phyloP scores from a whole-genome alignment of 30 jellyfish, hydroid and myxozoan species.

The Hydractinia echinata region DNA sequence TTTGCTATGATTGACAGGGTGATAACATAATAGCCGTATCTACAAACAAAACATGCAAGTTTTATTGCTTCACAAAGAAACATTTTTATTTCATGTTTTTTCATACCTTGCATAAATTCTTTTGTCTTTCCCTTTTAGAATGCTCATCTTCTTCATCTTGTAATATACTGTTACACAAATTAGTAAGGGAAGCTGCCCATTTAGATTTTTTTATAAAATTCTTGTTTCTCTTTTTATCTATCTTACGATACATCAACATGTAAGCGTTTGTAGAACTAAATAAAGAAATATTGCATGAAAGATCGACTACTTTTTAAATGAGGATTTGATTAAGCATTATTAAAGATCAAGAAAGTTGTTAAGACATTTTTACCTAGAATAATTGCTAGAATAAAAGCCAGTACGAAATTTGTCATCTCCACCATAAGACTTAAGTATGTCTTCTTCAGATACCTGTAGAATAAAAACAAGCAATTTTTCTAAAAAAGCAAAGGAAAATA shows the following conservation, averaged over 20 bases:
- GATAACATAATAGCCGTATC: conserved; percentile 65
- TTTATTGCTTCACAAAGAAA: too few relatives aligned
- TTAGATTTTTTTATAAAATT: conserved; percentile 33
- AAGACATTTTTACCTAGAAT: conserved; percentile 49
- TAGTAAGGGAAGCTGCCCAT: conserved; percentile 63
- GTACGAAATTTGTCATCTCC: conserved; percentile 64
- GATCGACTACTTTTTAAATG: background rate
- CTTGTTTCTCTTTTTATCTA: conserved; percentile 44
- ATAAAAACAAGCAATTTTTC: background rate
- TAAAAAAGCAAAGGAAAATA: background rate
- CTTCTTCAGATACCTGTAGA: conserved; percentile 50
- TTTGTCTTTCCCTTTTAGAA: conserved; percentile 39
- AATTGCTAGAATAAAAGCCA: conserved; percentile 69
- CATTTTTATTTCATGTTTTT: background rate
- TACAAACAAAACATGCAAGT: background rate
- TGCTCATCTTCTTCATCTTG: conserved; percentile 57
- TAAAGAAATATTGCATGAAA: background rate
- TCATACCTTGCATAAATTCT: conserved; percentile 61
- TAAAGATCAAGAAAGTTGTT: too few relatives aligned
- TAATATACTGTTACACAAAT: conserved; percentile 29
- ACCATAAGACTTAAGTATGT: conserved; percentile 76
- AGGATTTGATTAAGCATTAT: background rate
- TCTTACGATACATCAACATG: conserved; percentile 78
- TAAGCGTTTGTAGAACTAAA: conserved; percentile 90
- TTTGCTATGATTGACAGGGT: conserved; percentile 51